Evolutionary conservation across 2,113 vertebrate species (phyloP).

Genomic region (Psittacula cyanocephala): DNA sequence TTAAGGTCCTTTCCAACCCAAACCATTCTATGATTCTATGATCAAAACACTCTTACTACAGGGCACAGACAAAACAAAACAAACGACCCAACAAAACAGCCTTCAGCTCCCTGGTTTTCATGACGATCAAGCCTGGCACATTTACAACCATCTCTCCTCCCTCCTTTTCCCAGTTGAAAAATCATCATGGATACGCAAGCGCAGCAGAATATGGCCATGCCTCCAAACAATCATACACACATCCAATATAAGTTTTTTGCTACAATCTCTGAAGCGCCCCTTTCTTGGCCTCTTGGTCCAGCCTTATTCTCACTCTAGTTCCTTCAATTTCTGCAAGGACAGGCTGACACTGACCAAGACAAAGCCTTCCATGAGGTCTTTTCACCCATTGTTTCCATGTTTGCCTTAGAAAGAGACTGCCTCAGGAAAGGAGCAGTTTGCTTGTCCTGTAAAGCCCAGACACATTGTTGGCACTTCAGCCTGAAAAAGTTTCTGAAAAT

Average conservation of each 20-base stretch:
- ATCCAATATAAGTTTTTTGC: neutral
- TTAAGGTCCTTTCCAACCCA: neutral
- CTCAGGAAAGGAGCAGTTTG: conserved; percentile 20
- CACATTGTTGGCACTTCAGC: conserved; percentile 20
- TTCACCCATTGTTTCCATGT: neutral
- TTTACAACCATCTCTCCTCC: neutral
- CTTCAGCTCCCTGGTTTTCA: neutral
- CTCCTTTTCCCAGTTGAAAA: neutral
- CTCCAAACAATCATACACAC: neutral
- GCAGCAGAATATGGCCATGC: neutral
- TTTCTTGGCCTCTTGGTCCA: neutral
- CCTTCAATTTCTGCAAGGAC: neutral
- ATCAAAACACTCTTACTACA: neutral
- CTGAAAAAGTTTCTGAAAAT: conserved; percentile 26
- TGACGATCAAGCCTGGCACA: neutral
- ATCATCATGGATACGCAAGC: neutral
- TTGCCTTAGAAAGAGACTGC: neutral
- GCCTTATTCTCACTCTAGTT: neutral
- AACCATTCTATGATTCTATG: neutral
- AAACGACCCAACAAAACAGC: neutral
- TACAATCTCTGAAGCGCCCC: neutral
- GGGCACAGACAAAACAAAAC: neutral
- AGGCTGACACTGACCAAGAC: neutral
- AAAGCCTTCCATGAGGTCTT: neutral
- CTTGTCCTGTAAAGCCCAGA: conserved; percentile 1